Evolutionary conservation across 1,140 invertebrate species (phyloP), one percentile per base, ranked within the genome.

Genomic region (Dendrolimus kikuchii): DNA sequence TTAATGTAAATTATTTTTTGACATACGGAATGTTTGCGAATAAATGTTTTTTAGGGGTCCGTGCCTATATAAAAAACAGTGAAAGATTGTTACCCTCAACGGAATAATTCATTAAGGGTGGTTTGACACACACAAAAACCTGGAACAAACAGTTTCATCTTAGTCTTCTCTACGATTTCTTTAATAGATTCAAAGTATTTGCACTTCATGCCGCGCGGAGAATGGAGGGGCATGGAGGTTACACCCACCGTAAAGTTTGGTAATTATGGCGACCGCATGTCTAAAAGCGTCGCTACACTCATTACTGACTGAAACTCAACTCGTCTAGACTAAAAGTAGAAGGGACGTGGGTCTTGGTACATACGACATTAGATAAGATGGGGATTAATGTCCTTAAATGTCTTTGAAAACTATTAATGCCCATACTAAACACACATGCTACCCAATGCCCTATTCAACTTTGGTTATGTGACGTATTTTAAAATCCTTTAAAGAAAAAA

Each of bases 201-300:
- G 72, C 72, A 72, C 83, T 80, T 76, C 81, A 81, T 76, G 69
- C 72, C 71, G 68, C 64, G 72, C 71, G 80, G 76, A 77, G 79
- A 77, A 72, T 74, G 66, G 65, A 67, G 67, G 66, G 68, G 68
- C 48, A 49, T 58, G 67, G 67, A 63, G 70, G 60, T 65, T 60
- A 52, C 59, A 71, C 71, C 60, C 66, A 66, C 60, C 65, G 62
- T 70, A 80, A 86, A 86, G 79, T 86, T 86, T 82, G 81, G 82
- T 79, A 86, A 86, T 86, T 86, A 86, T 68, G 77, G 76, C 72
- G 79, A 84, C 82, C 82, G 77, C 82, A 84, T 80, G 81, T 86
- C 81, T 83, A 76, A 78, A 74, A 82, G 80, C 77, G 75, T 67
- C 68, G 78, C 77, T 80, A 83, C 80, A 77, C 80, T 83, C 79